Percentiles rank a stretch among this genome's conserved stretches.
Evolutionary conservation across 2,888 invertebrate species (phyloP).

Genomic region (Lochmaea crataegi): DNA sequence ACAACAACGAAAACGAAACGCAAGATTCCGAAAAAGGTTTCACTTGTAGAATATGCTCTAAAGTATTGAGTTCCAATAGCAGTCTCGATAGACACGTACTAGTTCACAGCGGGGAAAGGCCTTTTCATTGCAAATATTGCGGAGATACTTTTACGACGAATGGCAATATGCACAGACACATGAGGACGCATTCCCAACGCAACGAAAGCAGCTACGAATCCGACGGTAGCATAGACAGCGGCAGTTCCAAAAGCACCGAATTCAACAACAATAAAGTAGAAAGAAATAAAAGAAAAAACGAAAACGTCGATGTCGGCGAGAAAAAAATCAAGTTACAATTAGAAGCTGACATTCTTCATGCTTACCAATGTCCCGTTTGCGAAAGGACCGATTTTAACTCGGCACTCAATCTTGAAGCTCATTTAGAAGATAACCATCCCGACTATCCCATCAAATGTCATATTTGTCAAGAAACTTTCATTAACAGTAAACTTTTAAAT

Average conservation of each 20-base stretch:
- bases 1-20: slow-evolving; percentile 69
- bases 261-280: slow-evolving; percentile 63
- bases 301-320: slow-evolving; percentile 54
- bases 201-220: slow-evolving; percentile 70
- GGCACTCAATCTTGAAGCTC: slow-evolving; percentile 71
- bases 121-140: slow-evolving; percentile 83
- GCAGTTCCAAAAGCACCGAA: slow-evolving; percentile 60
- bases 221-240: slow-evolving; percentile 67
- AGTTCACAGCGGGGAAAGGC: slow-evolving; percentile 83
- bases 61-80: slow-evolving; percentile 81
- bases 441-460: slow-evolving; percentile 76
- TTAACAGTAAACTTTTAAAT: slow-evolving; percentile 77
- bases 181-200: slow-evolving; percentile 76
- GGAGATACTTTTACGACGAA: slow-evolving; percentile 86
- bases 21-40: slow-evolving; percentile 66
- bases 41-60: slow-evolving; percentile 75
- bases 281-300: slow-evolving; percentile 61
- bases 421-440: slow-evolving; percentile 75
- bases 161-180: slow-evolving; percentile 87
- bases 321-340: slow-evolving; percentile 52
- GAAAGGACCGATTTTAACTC: slow-evolving; percentile 72
- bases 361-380: slow-evolving; percentile 73
- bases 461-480: slow-evolving; percentile 79
- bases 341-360: slow-evolving; percentile 48
- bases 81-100: slow-evolving; percentile 84